These are phyloP conservation scores for Drosophila lacertosa DNA, from an alignment of 1,140 invertebrate species.

Conservation along the genomic window DNA sequence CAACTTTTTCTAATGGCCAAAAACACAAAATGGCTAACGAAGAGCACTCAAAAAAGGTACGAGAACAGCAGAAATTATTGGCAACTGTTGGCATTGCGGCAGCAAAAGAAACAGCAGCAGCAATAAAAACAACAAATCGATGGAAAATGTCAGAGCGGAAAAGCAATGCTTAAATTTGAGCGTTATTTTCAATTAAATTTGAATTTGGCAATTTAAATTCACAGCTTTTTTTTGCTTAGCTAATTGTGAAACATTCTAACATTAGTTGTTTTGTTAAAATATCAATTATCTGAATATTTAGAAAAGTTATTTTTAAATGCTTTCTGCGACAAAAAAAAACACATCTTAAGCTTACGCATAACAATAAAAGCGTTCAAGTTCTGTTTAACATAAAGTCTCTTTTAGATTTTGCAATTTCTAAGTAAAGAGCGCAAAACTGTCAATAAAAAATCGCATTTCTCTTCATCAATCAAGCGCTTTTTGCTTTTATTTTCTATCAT, in stretches of 20 bases:
- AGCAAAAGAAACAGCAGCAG: neutral
- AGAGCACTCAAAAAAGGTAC: conserved; percentile 1
- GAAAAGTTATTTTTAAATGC: no score
- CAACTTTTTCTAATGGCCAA: conserved; percentile 32
- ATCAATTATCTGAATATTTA: no score
- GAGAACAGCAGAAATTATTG: conserved; percentile 2
- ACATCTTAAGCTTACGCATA: no score
- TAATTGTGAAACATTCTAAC: neutral
- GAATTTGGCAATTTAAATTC: neutral
- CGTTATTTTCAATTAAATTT: neutral
- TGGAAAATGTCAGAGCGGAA: neutral
- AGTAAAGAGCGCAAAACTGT: neutral
- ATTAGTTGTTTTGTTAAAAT: no score
- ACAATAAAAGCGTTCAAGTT: neutral
- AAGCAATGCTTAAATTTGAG: conserved; percentile 5
- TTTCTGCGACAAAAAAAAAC: neutral
- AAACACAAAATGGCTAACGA: conserved; percentile 44
- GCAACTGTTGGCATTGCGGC: conserved; percentile 10
- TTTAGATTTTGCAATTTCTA: conserved; percentile 5
- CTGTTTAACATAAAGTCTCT: neutral
- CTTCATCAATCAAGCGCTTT: conserved; percentile 23
- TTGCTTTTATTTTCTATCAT: conserved; percentile 7
- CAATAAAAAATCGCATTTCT: conserved; percentile 21
- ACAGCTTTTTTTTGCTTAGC: neutral
- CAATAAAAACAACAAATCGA: neutral